Evolutionary conservation across 2,888 invertebrate species (phyloP).

Genomic region (Meteorus cinctellus): DNA sequence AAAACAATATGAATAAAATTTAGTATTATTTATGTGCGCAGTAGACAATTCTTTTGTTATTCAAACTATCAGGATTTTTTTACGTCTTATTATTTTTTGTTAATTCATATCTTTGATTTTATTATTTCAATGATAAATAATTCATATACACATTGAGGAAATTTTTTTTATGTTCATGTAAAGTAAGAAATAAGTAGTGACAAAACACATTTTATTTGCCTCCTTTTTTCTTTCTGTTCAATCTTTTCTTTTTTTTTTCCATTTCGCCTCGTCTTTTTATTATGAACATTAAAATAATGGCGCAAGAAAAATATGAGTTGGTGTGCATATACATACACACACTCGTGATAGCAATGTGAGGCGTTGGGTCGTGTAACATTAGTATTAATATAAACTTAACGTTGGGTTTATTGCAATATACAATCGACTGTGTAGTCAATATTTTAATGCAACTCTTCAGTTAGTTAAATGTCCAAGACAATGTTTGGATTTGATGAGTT

Average conservation of each 20-base stretch:
- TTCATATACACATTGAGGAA: not conserved
- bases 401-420: slow-evolving; percentile 63
- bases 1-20: not conserved
- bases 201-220: not conserved
- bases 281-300: slow-evolving; percentile 67
- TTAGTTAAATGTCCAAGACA: not conserved
- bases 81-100: not conserved
- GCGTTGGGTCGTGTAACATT: slow-evolving; percentile 66
- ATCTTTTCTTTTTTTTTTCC: slow-evolving; percentile 56
- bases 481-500: no score
- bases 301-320: slow-evolving; percentile 65
- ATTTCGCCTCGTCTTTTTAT: slow-evolving; percentile 53
- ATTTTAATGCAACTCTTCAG: slow-evolving; percentile 13
- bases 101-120: not conserved
- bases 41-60: not conserved
- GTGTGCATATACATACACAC: slow-evolving; percentile 42
- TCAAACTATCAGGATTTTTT: no score
- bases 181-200: not conserved
- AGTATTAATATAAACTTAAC: slow-evolving; percentile 69
- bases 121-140: not conserved
- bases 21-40: not conserved
- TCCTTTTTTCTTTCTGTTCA: slow-evolving; percentile 35
- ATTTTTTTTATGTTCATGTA: not conserved
- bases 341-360: slow-evolving; percentile 65
- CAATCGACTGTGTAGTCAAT: slow-evolving; percentile 34